Evolutionary conservation across 2,113 vertebrate species (phyloP), one percentile per base, ranked within the genome.

Genomic region (Entosphenus tridentatus): DNA sequence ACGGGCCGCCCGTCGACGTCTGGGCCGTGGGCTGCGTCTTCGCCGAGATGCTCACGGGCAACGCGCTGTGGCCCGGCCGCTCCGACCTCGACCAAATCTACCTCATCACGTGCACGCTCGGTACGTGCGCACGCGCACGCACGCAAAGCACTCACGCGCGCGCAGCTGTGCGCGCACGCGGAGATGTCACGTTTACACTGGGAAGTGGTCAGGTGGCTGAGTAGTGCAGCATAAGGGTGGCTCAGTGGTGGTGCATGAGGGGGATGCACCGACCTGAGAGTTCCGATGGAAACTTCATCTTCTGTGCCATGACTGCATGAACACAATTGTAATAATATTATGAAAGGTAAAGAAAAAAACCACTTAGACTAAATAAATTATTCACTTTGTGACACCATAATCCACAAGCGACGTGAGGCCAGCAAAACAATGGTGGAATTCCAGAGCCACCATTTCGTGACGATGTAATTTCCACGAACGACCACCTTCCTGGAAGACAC

Each of bases 1-100:
- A 96, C 0, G 89, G 90, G 0, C 79, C 90, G 0, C 83, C 90
- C 0, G 89, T 96, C 62, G 91, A 96, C 1, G 88, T 96, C 2
- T 96, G 91, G 91, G 91, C 91, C 0, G 72, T 96, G 1, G 91
- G 90, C 62, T 96, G 91, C 1, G 86, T 96, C 71, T 93, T 96
- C 2, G 87, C 89, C 0, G 91, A 96, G 78, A 80, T 96, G 75
- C 77, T 95, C 2, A 85, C 85, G 0, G 88, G 90, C 7, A 59
- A 73, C 9, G 88, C 91, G 2, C 79, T 95, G 73, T 95, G 91
- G 90, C 90, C 91, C 0, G 91, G 91, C 21, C 85, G 83, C 74
- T 95, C 91, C 0, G 91, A 96, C n/a, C 86, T 84, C 62, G 91
- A 95, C 71, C 91, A 96, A 73, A 83, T 96, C 11, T 87, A 89